phyloP scores from a whole-genome alignment of 2,888 invertebrate genomes.

The Polymixis flavicincta region DNA sequence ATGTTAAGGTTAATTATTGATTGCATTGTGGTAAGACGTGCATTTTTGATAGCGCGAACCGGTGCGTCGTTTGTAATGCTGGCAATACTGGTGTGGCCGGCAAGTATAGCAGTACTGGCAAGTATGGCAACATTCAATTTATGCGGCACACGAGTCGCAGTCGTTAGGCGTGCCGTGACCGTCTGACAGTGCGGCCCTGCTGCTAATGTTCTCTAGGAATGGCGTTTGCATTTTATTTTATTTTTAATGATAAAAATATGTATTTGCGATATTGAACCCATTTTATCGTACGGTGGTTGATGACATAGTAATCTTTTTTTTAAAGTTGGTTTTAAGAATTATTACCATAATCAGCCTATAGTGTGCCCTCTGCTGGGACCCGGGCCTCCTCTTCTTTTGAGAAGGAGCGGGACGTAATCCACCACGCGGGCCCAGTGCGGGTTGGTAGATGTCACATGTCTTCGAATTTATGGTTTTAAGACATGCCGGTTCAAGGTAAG shows the following conservation, averaged over 20 bases:
- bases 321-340: no score
- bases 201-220: conserved; percentile 38
- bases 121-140: conserved; percentile 64
- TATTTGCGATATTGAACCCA: neutral
- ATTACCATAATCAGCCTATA: no score
- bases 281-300: neutral
- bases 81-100: conserved; percentile 57
- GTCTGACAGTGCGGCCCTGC: conserved; percentile 2
- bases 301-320: neutral
- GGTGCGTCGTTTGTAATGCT: conserved; percentile 68
- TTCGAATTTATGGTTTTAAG: no score
- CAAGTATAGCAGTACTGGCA: conserved; percentile 8
- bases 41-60: conserved; percentile 67
- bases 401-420: no score
- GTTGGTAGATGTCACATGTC: no score
- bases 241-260: conserved; percentile 13
- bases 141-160: conserved; percentile 41
- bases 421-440: no score
- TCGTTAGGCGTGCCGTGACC: conserved; percentile 45
- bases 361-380: no score
- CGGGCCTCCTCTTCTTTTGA: no score
- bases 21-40: conserved; percentile 57
- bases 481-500: no score
- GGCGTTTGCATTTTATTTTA: conserved; percentile 12
- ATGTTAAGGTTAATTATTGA: conserved; percentile 44